Evolutionary conservation across 2,888 invertebrate genomes (phyloP), one percentile per base, ranked within the genome.

Genomic region (Mythimna lalbum): DNA sequence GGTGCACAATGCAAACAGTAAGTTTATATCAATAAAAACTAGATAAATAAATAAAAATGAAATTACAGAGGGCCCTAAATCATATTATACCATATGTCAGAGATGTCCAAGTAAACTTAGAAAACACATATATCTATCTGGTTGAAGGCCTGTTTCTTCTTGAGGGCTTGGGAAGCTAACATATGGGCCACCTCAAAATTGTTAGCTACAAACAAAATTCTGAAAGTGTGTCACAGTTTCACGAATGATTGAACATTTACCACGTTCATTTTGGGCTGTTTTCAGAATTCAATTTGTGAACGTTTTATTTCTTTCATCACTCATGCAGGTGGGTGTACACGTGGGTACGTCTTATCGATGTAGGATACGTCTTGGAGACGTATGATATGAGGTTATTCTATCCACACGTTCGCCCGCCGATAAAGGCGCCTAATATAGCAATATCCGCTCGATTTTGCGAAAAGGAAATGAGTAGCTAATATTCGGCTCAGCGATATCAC

Each of bases 381-480:
- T 76, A 70, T 73, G 63, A 78, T 73, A 76, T 70, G 67, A 77
- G 56, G 59, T 74, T 85, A 87, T 85, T 83, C 86, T 73, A 77
- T 57, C 71, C 76, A 77, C 80, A 81, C 68, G 64, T 85, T 84
- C 80, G 57, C 67, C 50, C 75, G 68, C 73, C 77, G 86, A 87
- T 89, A 90, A 89, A 90, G 88, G 82, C 81, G 65, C 76, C 73
- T 87, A 88, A 89, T 87, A 87, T 80, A 82, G 82, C 87, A 88
- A 91, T 91, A 90, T 90, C 89, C 88, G 83, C 79, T 86, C 85
- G 80, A 87, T 89, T 88, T 80, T 63, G 72, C 76, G 68, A 74
- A 82, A 83, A 84, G 87, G 86, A 87, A 89, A 89, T 85, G 73
- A 76, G 83, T 49, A 4, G 66, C 71, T 78, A 79, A 84, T 84